Conservation (phyloP, 2,113 vertebrate genomes). For the Hucho hucho region DNA sequence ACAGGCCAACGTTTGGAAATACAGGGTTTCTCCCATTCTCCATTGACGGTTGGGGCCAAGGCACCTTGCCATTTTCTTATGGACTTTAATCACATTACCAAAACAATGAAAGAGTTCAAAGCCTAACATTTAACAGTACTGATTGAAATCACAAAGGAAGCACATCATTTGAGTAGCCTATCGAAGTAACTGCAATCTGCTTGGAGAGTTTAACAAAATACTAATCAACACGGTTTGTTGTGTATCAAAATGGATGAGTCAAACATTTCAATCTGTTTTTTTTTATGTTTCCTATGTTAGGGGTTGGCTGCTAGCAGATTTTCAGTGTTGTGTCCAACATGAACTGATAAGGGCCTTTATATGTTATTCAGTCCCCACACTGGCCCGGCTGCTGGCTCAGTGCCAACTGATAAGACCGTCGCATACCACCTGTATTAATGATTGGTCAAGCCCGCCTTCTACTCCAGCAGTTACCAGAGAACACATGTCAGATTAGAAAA, state of each 20-base stretch:
- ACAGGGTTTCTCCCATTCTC: neutral
- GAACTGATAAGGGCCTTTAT: slow-evolving; percentile 40
- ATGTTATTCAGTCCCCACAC: slow-evolving; percentile 35
- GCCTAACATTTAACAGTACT: neutral
- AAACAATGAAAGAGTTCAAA: neutral
- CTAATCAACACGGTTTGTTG: neutral
- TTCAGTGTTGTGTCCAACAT: slow-evolving; percentile 10
- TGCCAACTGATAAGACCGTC: slow-evolving; percentile 50
- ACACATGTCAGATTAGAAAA: neutral
- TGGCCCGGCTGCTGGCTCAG: slow-evolving; percentile 35
- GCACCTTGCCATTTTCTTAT: neutral
- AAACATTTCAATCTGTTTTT: neutral
- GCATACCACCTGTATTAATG: slow-evolving; percentile 60
- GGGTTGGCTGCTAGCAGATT: slow-evolving; percentile 27
- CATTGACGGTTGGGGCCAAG: neutral
- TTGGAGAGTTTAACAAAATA: neutral
- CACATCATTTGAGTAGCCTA: too few relatives aligned
- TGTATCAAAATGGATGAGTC: slow-evolving; percentile 1
- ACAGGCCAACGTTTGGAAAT: neutral
- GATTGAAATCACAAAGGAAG: too few relatives aligned
- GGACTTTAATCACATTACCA: neutral
- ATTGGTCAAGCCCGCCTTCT: slow-evolving; percentile 43
- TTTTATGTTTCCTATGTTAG: neutral
- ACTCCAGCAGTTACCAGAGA: neutral
- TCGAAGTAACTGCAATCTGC: neutral